Percentiles rank a stretch among this genome's conserved stretches.
Evolutionary conservation across 2,797 vertebrate species (phyloP).

Genomic region (Schizothorax lantsangensis): DNA sequence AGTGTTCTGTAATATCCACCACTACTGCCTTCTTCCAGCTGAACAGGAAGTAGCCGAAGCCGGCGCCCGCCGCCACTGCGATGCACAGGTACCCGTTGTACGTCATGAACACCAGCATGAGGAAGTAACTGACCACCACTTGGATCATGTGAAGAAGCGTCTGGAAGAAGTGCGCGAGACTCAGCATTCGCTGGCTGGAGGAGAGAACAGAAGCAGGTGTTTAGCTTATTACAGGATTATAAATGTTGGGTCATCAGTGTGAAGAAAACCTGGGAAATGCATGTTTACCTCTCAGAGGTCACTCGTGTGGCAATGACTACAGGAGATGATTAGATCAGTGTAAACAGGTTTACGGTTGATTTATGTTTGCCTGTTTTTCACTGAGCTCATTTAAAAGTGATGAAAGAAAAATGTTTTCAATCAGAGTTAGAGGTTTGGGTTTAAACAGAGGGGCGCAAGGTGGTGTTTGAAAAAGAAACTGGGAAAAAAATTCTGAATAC

Average conservation of each 20-base stretch:
- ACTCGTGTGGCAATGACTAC: not conserved
- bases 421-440: not conserved
- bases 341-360: not conserved
- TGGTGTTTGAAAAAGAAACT: not conserved
- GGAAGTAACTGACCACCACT: slow-evolving; percentile 95
- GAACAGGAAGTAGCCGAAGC: slow-evolving; percentile 95
- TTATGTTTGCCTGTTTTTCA: not conserved
- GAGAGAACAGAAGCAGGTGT: slow-evolving; percentile 43
- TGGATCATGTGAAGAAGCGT: slow-evolving; percentile 93
- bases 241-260: too few relatives aligned
- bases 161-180: slow-evolving; percentile 90
- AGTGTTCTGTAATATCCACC: slow-evolving; percentile 98
- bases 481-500: too few relatives aligned
- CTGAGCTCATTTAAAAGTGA: not conserved
- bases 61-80: slow-evolving; percentile 88
- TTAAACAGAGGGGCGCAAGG: not conserved
- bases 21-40: slow-evolving; percentile 98
- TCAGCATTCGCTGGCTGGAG: slow-evolving; percentile 92
- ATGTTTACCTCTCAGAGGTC: not conserved
- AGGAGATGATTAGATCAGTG: not conserved
- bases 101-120: slow-evolving; percentile 99
- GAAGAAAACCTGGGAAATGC: not conserved
- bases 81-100: slow-evolving; percentile 98
- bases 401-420: not conserved
- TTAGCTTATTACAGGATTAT: not conserved